A percentile compares a stretch with the other conserved stretches of the same genome.
Conservation (phyloP, 1,140 invertebrate species). For the Drosophila ambigua region DNA sequence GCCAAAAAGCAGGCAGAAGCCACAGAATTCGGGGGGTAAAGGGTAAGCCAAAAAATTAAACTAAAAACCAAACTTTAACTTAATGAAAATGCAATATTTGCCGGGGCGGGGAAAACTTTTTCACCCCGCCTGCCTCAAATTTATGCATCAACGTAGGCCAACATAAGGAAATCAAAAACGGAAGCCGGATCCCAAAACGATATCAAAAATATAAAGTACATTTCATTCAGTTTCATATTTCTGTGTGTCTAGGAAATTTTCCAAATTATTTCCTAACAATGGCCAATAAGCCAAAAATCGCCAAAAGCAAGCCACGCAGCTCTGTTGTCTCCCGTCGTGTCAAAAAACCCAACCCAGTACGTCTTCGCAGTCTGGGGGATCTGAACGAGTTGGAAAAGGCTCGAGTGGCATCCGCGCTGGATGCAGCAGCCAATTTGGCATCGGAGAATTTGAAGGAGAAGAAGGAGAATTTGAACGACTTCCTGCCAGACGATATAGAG, state of each 20-base stretch:
- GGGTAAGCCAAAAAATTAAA: constrained; percentile 54
- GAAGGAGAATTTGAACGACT: too few relatives aligned
- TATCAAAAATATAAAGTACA: constrained; percentile 23
- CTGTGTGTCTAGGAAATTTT: neutral
- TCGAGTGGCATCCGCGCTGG: constrained; percentile 17
- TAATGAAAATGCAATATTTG: constrained; percentile 80
- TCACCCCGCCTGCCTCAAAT: constrained; percentile 50
- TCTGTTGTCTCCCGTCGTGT: neutral
- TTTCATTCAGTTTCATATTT: neutral
- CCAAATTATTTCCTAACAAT: neutral
- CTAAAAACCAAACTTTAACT: constrained; percentile 77
- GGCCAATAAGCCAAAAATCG: too few relatives aligned
- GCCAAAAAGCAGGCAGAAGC: constrained; percentile 18
- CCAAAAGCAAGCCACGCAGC: too few relatives aligned
- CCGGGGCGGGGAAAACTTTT: constrained; percentile 46
- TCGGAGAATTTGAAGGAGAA: neutral
- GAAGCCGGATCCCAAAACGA: constrained; percentile 1
- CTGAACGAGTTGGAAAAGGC: neutral
- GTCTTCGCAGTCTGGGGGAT: neutral
- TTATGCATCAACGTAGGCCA: constrained; percentile 61
- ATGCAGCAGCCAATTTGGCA: constrained; percentile 9
- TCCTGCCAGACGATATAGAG: too few relatives aligned
- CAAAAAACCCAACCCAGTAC: neutral
- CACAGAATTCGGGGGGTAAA: constrained; percentile 34
- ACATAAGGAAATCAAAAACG: constrained; percentile 32